Conservation (phyloP, 2,113 vertebrate species). For the Pyxicephalus adspersus region DNA sequence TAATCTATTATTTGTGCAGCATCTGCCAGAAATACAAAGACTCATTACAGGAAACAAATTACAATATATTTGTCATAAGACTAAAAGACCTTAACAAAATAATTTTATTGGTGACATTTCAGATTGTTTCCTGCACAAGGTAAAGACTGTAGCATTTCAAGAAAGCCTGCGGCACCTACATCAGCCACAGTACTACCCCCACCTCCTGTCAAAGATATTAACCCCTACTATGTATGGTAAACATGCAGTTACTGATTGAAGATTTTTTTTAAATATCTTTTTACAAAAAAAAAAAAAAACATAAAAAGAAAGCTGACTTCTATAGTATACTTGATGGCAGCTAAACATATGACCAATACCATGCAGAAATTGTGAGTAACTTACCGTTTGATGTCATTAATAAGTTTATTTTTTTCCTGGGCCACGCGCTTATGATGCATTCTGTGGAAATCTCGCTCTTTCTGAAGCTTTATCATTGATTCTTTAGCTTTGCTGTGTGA, state of each 20-base stretch:
- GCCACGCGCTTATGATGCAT: conserved; percentile 80
- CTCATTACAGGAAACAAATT: background rate
- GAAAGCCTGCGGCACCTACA: conserved; percentile 10
- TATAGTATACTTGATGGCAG: background rate
- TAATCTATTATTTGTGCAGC: background rate
- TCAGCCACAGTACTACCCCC: background rate
- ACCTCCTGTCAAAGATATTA: background rate
- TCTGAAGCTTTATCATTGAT: conserved; percentile 75
- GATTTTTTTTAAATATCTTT: no score
- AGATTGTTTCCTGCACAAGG: background rate
- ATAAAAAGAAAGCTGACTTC: background rate
- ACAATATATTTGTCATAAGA: background rate
- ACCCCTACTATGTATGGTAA: background rate
- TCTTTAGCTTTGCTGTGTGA: conserved; percentile 71
- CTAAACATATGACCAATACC: background rate
- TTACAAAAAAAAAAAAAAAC: background rate
- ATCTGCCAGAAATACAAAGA: background rate
- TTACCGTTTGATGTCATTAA: conserved; percentile 80
- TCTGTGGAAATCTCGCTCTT: conserved; percentile 80
- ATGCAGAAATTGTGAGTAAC: background rate
- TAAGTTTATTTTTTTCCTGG: conserved; percentile 84
- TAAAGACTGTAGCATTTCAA: conserved; percentile 15
- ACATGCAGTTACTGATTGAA: no score
- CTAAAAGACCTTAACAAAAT: conserved; percentile 9
- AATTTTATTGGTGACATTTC: conserved; percentile 18